Evolutionary conservation across 2,113 vertebrate species (phyloP).

Genomic region (Cynopterus brachyotis): DNA sequence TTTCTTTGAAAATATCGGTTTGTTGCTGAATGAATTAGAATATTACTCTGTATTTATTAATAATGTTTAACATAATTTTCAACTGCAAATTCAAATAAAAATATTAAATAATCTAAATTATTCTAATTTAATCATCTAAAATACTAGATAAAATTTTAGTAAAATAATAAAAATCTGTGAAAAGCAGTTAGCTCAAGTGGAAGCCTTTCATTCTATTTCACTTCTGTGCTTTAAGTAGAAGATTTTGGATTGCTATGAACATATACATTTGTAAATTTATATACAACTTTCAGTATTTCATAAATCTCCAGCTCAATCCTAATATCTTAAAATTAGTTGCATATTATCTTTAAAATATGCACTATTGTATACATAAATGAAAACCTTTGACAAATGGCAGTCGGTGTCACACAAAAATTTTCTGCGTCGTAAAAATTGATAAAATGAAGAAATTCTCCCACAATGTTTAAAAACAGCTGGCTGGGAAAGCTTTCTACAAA

Average conservation of each 20-base stretch:
- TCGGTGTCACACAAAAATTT: not conserved
- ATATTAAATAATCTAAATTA: not conserved
- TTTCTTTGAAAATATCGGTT: not conserved
- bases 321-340: not conserved
- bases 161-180: not conserved
- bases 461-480: not conserved
- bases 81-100: not conserved
- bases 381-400: not conserved
- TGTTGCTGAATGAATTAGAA: not conserved
- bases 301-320: not conserved
- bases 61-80: not conserved
- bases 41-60: not conserved
- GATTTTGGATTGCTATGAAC: not conserved
- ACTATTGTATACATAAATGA: rapidly evolving
- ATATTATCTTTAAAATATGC: not conserved
- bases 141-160: not conserved
- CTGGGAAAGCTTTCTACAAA: not conserved
- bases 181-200: not conserved
- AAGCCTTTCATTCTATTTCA: not conserved
- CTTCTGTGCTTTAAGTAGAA: not conserved
- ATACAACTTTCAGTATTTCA: not conserved
- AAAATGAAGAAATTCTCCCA: not conserved
- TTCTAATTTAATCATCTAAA: not conserved
- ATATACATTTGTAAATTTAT: not conserved
- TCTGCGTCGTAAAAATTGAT: not conserved